These are phyloP conservation scores for Gopherus evgoodei DNA, from an alignment of 2,113 vertebrate species.

Conservation along the genomic window DNA sequence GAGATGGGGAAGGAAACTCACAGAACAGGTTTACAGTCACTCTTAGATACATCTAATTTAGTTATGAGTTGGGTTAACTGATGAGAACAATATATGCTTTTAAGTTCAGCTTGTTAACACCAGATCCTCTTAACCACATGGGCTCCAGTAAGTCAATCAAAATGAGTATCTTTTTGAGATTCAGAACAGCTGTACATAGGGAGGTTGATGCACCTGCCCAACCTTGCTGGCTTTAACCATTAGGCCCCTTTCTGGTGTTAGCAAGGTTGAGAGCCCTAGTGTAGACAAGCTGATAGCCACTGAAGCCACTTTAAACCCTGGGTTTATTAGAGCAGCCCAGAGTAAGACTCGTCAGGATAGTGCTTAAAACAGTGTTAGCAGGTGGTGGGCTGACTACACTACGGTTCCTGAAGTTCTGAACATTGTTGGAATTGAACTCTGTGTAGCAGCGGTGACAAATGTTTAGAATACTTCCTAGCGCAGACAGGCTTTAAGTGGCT, in stretches of 20 bases:
- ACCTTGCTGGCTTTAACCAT: not conserved
- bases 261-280: fast-evolving
- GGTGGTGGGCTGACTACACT: not conserved
- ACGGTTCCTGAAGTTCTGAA: not conserved
- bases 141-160: not conserved
- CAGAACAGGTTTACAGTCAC: not conserved
- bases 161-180: not conserved
- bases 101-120: not conserved
- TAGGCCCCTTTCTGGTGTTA: fast-evolving
- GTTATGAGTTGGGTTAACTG: not conserved
- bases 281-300: not conserved
- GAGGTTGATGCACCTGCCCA: not conserved
- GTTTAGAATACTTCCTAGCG: no score
- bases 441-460: fast-evolving
- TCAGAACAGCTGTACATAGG: not conserved
- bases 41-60: not conserved
- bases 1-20: not conserved
- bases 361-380: not conserved
- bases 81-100: not conserved
- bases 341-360: not conserved
- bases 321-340: not conserved
- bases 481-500: no score
- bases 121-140: not conserved
- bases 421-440: not conserved
- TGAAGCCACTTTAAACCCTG: not conserved